Conservation (phyloP, 2,888 invertebrate species). For the Pandemis heparana region DNA sequence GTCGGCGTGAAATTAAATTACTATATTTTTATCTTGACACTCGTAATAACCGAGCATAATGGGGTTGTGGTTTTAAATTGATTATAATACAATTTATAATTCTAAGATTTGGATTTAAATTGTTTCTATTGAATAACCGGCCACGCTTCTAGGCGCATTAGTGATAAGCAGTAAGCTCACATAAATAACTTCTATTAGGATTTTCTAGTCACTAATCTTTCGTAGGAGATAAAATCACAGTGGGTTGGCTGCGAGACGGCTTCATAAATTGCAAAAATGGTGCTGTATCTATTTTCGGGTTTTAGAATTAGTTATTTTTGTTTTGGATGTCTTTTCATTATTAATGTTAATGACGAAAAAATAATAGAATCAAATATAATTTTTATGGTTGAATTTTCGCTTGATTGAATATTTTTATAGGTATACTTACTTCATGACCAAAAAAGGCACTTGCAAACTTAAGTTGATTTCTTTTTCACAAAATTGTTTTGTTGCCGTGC, state of each 20-base stretch:
- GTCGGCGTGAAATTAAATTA: constrained; percentile 27
- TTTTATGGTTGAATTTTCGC: too few species aligned
- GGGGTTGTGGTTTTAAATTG: constrained; percentile 39
- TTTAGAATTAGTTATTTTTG: too few species aligned
- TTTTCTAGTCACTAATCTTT: constrained; percentile 70
- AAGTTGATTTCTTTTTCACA: too few species aligned
- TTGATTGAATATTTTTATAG: too few species aligned
- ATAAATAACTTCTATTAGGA: constrained; percentile 78
- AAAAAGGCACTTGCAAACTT: too few species aligned
- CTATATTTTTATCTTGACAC: constrained; percentile 26
- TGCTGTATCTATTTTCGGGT: background rate
- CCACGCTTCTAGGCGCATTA: constrained; percentile 72
- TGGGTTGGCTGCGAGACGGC: constrained; percentile 30
- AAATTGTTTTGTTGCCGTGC: too few species aligned
- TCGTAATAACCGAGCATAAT: constrained; percentile 28
- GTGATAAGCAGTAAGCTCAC: constrained; percentile 66
- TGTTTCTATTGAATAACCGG: constrained; percentile 64
- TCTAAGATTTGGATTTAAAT: constrained; percentile 46
- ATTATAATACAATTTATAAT: constrained; percentile 31
- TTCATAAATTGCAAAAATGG: constrained; percentile 2
- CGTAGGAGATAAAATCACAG: constrained; percentile 41
- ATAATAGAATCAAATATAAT: too few species aligned
- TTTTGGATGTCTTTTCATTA: too few species aligned
- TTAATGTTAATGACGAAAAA: too few species aligned
- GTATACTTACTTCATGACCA: too few species aligned